phyloP scores from a whole-genome alignment of 2,888 invertebrate genomes.

The Drosophila fungiperda region DNA sequence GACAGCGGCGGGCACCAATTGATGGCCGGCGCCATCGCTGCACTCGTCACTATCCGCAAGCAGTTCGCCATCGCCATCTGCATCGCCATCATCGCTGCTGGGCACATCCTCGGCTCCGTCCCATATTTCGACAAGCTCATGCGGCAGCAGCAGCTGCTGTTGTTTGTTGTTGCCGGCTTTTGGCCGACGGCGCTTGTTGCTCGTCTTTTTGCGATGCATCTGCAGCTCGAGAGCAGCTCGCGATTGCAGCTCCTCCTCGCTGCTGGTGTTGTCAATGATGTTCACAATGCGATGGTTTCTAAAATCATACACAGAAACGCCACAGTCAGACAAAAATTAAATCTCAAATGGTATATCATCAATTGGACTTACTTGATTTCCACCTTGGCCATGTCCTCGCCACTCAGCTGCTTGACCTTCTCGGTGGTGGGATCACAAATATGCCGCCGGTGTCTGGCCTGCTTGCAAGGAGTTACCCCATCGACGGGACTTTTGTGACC shows the following conservation, averaged over 20 bases:
- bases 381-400: conserved; percentile 77
- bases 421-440: conserved; percentile 83
- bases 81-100: conserved; percentile 82
- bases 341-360: background rate
- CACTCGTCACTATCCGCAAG: conserved; percentile 85
- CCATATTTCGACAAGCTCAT: conserved; percentile 87
- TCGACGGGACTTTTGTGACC: conserved; percentile 85
- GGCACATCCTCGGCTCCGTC: conserved; percentile 86
- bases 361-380: conserved; percentile 76
- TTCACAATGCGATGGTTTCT: conserved; percentile 84
- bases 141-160: conserved; percentile 83
- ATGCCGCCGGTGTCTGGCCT: conserved; percentile 84
- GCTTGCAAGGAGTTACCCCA: conserved; percentile 87
- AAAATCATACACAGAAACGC: background rate
- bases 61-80: conserved; percentile 83
- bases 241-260: conserved; percentile 83
- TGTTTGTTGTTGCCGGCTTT: conserved; percentile 77
- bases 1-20: conserved; percentile 84
- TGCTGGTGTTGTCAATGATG: conserved; percentile 84
- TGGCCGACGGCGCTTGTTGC: conserved; percentile 83
- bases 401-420: conserved; percentile 70
- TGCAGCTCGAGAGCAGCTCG: conserved; percentile 80
- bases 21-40: conserved; percentile 84
- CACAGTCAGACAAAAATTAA: background rate
- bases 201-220: conserved; percentile 82